A percentile compares a stretch with the other conserved stretches of the same genome.
Evolutionary conservation across 1,140 invertebrate genomes (phyloP).

Genomic region (Neotoxoptera formosana): DNA sequence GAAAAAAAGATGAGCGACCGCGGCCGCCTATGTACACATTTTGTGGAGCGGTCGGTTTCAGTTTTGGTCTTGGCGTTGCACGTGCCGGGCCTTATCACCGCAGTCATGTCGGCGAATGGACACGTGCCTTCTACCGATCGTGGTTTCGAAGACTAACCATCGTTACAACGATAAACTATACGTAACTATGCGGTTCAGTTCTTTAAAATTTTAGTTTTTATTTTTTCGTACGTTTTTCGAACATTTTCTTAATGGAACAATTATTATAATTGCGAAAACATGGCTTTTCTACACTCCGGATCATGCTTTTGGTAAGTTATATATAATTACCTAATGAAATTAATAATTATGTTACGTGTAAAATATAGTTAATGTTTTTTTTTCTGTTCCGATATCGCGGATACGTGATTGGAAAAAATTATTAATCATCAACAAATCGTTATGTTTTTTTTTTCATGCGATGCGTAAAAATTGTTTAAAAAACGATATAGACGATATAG

Average conservation of each 20-base stretch:
- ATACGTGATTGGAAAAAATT: not conserved
- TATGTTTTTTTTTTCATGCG: not conserved
- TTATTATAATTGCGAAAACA: not conserved
- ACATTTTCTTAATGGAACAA: not conserved
- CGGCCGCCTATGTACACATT: not conserved
- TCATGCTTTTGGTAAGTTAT: slow-evolving; percentile 13
- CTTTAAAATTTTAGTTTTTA: too few relatives aligned
- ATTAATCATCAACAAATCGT: not conserved
- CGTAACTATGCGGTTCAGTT: not conserved
- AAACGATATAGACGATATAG: not conserved
- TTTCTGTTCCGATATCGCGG: not conserved
- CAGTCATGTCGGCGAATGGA: not conserved
- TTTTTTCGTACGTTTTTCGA: not conserved
- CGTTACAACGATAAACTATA: not conserved
- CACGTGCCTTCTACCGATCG: slow-evolving; percentile 26
- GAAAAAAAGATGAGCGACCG: slow-evolving; percentile 22
- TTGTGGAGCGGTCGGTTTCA: slow-evolving; percentile 37
- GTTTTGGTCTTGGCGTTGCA: slow-evolving; percentile 55
- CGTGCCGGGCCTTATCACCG: slow-evolving; percentile 48
- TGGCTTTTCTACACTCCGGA: not conserved
- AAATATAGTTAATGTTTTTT: not conserved
- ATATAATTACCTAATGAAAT: not conserved
- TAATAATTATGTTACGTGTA: too few relatives aligned
- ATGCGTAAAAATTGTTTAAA: not conserved
- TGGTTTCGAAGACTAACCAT: not conserved